phyloP scores from a whole-genome alignment of 2,888 invertebrate genomes.

The Netelia virgata region DNA sequence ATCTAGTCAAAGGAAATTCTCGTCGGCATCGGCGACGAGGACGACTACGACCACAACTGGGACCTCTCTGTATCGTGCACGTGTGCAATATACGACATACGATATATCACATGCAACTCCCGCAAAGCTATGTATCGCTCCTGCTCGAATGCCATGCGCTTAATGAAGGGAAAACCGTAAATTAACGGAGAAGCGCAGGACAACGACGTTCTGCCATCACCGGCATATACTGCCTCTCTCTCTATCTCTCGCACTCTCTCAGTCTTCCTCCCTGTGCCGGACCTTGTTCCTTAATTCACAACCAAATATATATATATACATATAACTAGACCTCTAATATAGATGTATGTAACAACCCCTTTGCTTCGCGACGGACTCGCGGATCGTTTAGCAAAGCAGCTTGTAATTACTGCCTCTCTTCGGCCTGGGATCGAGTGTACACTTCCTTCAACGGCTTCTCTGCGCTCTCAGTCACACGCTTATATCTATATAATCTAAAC shows the following conservation, averaged over 20 bases:
- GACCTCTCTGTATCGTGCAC: not conserved
- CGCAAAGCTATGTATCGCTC: slow-evolving; percentile 8
- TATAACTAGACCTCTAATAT: not conserved
- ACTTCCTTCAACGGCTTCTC: slow-evolving; percentile 50
- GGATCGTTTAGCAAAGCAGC: slow-evolving; percentile 64
- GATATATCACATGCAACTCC: slow-evolving; percentile 12
- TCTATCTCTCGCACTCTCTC: slow-evolving; percentile 5
- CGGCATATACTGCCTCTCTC: not conserved
- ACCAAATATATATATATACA: slow-evolving; percentile 18
- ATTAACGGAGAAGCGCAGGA: slow-evolving; percentile 51
- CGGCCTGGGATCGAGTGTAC: slow-evolving; percentile 34
- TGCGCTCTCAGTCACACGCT: slow-evolving; percentile 31
- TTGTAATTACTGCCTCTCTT: slow-evolving; percentile 60
- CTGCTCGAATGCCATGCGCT: slow-evolving; percentile 30
- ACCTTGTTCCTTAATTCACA: slow-evolving; percentile 45
- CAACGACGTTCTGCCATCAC: slow-evolving; percentile 36
- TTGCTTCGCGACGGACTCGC: slow-evolving; percentile 45
- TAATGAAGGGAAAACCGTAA: slow-evolving; percentile 58
- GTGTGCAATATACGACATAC: not conserved
- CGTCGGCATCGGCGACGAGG: slow-evolving; percentile 32
- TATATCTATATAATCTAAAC: not conserved
- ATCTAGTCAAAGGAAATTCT: slow-evolving; percentile 37
- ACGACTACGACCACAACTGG: slow-evolving; percentile 1
- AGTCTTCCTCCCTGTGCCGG: slow-evolving; percentile 7
- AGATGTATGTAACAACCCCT: slow-evolving; percentile 2